Conservation (phyloP, 2,888 invertebrate species). For the Nineta flava region DNA sequence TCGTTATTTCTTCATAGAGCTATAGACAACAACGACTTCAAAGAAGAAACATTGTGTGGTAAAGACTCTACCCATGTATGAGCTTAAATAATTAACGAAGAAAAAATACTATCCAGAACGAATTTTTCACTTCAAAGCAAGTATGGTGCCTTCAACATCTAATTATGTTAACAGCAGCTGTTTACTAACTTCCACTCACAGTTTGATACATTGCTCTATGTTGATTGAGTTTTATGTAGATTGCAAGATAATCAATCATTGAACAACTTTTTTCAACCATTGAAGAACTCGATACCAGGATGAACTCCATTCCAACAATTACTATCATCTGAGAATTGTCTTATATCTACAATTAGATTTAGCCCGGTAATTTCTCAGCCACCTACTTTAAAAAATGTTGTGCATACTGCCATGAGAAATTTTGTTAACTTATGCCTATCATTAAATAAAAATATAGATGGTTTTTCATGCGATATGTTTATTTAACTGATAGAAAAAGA, state of each 20-base stretch:
- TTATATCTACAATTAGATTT: constrained; percentile 15
- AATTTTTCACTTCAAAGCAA: constrained; percentile 12
- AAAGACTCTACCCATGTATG: constrained; percentile 10
- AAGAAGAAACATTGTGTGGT: constrained; percentile 3
- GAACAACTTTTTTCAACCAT: constrained; percentile 13
- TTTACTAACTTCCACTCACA: constrained; percentile 10
- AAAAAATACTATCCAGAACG: constrained; percentile 13
- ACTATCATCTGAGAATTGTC: constrained; percentile 13
- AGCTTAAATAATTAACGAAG: constrained; percentile 8
- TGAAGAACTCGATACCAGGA: constrained; percentile 13
- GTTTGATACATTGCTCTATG: constrained; percentile 12
- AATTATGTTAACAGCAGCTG: constrained; percentile 9
- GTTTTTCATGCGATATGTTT: constrained; percentile 14
- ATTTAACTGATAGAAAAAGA: constrained; percentile 14
- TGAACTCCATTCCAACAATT: constrained; percentile 14
- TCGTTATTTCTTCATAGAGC: constrained; percentile 6
- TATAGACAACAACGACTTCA: constrained; percentile 4
- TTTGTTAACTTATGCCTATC: constrained; percentile 11
- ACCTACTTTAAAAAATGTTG: constrained; percentile 15
- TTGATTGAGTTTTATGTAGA: constrained; percentile 14
- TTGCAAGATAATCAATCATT: constrained; percentile 11
- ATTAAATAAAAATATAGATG: constrained; percentile 13
- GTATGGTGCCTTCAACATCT: constrained; percentile 10
- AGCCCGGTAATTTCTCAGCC: constrained; percentile 13
- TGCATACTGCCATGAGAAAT: constrained; percentile 16